These are phyloP conservation scores for Dryoscopus gambensis DNA, from an alignment of 2,113 vertebrate species.

Conservation along the genomic window DNA sequence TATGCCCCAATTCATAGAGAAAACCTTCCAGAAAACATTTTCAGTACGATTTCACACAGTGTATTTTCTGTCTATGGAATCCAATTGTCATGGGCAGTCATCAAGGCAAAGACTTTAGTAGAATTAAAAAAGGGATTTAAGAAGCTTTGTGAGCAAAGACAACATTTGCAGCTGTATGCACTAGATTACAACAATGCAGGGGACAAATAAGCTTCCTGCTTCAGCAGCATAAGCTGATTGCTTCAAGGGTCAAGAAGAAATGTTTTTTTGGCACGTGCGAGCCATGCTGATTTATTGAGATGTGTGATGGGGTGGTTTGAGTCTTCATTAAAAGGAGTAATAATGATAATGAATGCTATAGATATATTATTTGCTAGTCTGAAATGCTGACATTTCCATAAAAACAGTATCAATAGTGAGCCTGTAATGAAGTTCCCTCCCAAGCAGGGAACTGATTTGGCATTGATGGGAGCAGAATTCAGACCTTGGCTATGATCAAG, in stretches of 20 bases:
- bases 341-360: not conserved
- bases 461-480: not conserved
- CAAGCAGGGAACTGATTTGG: not conserved
- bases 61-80: not conserved
- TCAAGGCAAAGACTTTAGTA: conserved; percentile 35
- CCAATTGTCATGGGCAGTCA: conserved; percentile 7
- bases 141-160: conserved; percentile 39
- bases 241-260: not conserved
- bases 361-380: not conserved
- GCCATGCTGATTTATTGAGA: not conserved
- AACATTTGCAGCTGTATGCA: conserved; percentile 19
- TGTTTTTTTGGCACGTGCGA: not conserved
- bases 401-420: not conserved
- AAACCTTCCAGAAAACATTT: not conserved
- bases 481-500: not conserved
- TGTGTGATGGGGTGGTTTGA: not conserved
- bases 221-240: conserved; percentile 30
- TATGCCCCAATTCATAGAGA: not conserved
- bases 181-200: conserved; percentile 35
- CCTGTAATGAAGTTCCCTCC: not conserved
- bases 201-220: conserved; percentile 22
- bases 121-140: conserved; percentile 48
- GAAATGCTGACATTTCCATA: not conserved
- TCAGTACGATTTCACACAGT: not conserved
- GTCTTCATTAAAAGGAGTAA: not conserved